A percentile compares a stretch with the other conserved stretches of the same genome.
Evolutionary conservation across 1,140 invertebrate genomes (phyloP).

Genomic region (Drosophila tropicalis): DNA sequence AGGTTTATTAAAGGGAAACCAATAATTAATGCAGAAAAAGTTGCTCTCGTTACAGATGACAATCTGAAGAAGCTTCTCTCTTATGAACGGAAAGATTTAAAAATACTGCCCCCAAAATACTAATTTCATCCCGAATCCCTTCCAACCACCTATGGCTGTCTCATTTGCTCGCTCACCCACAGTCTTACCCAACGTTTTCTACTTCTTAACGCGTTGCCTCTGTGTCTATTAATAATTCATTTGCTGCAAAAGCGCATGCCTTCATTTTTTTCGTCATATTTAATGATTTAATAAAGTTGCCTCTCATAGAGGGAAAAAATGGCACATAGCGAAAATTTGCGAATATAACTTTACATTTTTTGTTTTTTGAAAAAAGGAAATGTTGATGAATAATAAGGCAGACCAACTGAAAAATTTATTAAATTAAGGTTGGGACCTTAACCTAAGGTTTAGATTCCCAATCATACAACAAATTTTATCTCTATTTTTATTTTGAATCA

Average conservation of each 20-base stretch:
- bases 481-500: conserved; percentile 27
- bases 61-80: conserved; percentile 63
- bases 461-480: conserved; percentile 24
- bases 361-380: not conserved
- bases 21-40: conserved; percentile 35
- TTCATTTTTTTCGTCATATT: conserved; percentile 36
- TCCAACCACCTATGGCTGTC: not conserved
- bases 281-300: conserved; percentile 70
- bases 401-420: conserved; percentile 22
- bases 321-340: conserved; percentile 36
- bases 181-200: not conserved
- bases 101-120: not conserved
- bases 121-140: not conserved
- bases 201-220: conserved; percentile 1
- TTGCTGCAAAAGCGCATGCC: conserved; percentile 64
- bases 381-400: conserved; percentile 54
- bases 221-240: conserved; percentile 72
- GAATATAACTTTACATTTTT: not conserved
- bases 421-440: not conserved
- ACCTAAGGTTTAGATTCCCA: conserved; percentile 33
- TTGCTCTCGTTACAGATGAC: conserved; percentile 20
- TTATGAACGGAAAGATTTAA: conserved; percentile 43
- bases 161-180: not conserved
- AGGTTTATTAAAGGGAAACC: conserved; percentile 30
- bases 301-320: conserved; percentile 27